Conservation (phyloP, 1,140 invertebrate genomes). For the Bombus difficillimus region DNA sequence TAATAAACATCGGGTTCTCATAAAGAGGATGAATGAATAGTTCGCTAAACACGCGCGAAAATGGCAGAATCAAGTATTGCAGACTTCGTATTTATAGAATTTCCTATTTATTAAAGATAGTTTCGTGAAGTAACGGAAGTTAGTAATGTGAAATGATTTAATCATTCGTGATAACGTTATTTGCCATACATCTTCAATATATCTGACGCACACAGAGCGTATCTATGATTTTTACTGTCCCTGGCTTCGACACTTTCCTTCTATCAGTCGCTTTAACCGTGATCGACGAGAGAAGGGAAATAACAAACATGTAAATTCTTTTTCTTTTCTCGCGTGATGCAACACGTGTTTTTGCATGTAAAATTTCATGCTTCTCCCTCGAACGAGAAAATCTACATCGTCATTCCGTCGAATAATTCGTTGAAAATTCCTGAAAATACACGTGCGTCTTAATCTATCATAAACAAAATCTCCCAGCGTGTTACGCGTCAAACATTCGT, state of each 20-base stretch:
- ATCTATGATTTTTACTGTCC: conserved; percentile 8
- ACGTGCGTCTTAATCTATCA: background rate
- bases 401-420: no score
- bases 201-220: background rate
- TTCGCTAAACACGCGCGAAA: background rate
- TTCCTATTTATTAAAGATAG: background rate
- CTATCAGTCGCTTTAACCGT: background rate
- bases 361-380: background rate
- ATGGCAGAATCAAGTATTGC: background rate
- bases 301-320: background rate
- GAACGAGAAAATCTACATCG: no score
- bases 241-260: background rate
- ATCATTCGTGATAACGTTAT: conserved; percentile 35
- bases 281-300: background rate
- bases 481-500: background rate
- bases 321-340: background rate
- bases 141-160: background rate
- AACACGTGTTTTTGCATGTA: background rate
- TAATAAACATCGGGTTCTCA: background rate
- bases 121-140: background rate
- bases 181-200: conserved; percentile 1
- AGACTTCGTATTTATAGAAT: background rate
- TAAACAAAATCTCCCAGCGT: background rate
- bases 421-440: background rate
- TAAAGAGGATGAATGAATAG: background rate